These are phyloP conservation scores for Calidris pugnax DNA, from an alignment of 2,113 vertebrate species.

Conservation along the genomic window DNA sequence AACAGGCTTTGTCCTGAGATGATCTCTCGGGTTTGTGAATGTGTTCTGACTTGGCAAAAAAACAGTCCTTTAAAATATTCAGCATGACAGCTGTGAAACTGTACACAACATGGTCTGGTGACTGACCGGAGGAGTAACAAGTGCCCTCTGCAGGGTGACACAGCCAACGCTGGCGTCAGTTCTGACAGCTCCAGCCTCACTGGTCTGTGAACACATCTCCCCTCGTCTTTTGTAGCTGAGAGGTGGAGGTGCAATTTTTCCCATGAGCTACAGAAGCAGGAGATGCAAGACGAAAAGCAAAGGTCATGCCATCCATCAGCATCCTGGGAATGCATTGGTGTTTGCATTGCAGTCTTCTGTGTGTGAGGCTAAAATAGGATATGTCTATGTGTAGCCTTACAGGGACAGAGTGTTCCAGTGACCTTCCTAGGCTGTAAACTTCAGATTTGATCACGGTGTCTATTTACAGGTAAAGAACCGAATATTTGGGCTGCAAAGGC, in stretches of 20 bases:
- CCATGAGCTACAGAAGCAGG: background rate
- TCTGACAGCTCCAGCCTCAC: background rate
- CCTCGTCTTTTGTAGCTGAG: background rate
- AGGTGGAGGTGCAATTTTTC: background rate
- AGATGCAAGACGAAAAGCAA: background rate
- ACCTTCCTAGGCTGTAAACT: background rate
- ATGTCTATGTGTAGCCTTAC: background rate
- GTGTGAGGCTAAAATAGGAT: background rate
- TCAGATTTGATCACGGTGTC: background rate
- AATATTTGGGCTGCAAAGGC: background rate
- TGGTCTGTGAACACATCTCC: background rate
- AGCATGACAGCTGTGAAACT: background rate
- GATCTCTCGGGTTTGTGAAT: background rate
- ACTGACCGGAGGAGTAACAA: background rate
- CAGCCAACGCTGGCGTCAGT: background rate
- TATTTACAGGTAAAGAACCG: background rate
- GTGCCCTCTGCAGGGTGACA: background rate
- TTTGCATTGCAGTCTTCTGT: background rate
- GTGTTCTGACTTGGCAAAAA: conserved; percentile 47
- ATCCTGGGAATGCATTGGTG: background rate
- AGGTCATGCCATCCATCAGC: background rate
- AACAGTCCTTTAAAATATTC: background rate
- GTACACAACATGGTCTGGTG: background rate
- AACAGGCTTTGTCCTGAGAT: conserved; percentile 23
- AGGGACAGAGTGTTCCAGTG: background rate